phyloP scores from a whole-genome alignment of 2,888 invertebrate genomes.

The Campopleginae sp. region DNA sequence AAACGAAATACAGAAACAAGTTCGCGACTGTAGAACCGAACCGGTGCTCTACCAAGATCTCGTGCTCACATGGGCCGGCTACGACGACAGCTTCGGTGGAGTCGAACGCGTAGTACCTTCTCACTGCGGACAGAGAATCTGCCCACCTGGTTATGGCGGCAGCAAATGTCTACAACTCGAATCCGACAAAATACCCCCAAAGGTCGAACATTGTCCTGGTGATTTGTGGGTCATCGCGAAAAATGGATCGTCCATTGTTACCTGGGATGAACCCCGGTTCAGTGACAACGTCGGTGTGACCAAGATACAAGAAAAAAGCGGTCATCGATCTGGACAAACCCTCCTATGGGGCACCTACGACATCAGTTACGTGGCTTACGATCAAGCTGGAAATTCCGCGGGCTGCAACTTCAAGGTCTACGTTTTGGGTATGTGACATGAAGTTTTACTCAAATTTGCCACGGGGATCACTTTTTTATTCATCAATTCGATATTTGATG shows the following conservation, averaged over 20 bases:
- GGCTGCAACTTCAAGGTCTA: conserved; percentile 96
- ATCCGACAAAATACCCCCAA: conserved; percentile 93
- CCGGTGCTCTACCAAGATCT: conserved; percentile 95
- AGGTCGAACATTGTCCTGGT: conserved; percentile 95
- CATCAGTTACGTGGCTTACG: conserved; percentile 96
- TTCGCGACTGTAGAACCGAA: conserved; percentile 95
- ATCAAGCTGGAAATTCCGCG: conserved; percentile 96
- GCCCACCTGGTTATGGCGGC: conserved; percentile 95
- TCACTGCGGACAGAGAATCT: conserved; percentile 95
- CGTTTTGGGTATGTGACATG: conserved; percentile 90
- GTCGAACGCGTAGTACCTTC: conserved; percentile 96
- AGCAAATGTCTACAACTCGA: conserved; percentile 93
- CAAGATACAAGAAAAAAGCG: conserved; percentile 92
- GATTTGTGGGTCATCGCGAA: conserved; percentile 97
- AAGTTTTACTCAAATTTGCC: neutral
- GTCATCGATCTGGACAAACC: conserved; percentile 94
- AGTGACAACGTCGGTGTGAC: conserved; percentile 94
- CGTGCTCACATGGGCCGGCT: conserved; percentile 96
- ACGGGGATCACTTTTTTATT: neutral
- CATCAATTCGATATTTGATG: no score
- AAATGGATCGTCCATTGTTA: conserved; percentile 95
- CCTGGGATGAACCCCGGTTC: conserved; percentile 96
- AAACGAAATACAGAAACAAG: conserved; percentile 96
- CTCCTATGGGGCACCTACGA: conserved; percentile 96
- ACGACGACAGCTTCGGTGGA: conserved; percentile 94